Base-by-base conservation (phyloP, 2,888 invertebrate species). In the Pyrgus malvae region DNA sequence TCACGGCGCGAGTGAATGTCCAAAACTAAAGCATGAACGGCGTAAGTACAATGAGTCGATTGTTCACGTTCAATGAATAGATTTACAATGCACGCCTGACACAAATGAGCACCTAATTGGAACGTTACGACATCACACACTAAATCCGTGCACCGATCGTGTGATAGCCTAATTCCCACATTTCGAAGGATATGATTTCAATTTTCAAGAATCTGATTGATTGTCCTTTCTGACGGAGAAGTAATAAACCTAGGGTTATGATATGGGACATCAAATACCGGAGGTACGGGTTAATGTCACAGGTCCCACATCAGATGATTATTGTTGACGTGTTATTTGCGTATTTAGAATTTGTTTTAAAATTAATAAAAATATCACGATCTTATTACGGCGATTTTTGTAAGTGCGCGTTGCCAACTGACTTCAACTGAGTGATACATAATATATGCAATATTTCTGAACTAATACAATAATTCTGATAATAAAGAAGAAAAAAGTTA, bases 51-150 rank as follows among this genome's bases (percentile, higher is more conserved):
- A 80, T 80, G 74, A 76, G 64, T 63, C 72, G 67, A 82, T 82
- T 83, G 83, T 82, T 81, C 77, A 69, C 73, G 72, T 71, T 74
- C 74, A 80, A 79, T 83, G 78, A 82, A 83, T 81, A 76, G 78
- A 73, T 68, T 69, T 67, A 83, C 84, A 86, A 84, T 82, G 76
- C 80, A 80, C 78, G 79, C 69, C 67, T 83, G 83, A 88, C 84
- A 86, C 79, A 86, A 87, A 88, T 89, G 83, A 86, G 80, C 81
- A 79, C 72, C 88, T 88, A 88, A 88, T 88, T 85, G 88, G 83
- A 87, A 85, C 83, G 69, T 87, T 87, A 80, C 85, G 74, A 80
- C 81, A 88, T 80, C 70, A 69, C 68, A 68, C 66, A 70, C 74
- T 75, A 71, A 80, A 83, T 74, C 77, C 75, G 77, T 79, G 80